Base-by-base conservation (phyloP, 2,797 vertebrate species). In the Huso huso region DNA sequence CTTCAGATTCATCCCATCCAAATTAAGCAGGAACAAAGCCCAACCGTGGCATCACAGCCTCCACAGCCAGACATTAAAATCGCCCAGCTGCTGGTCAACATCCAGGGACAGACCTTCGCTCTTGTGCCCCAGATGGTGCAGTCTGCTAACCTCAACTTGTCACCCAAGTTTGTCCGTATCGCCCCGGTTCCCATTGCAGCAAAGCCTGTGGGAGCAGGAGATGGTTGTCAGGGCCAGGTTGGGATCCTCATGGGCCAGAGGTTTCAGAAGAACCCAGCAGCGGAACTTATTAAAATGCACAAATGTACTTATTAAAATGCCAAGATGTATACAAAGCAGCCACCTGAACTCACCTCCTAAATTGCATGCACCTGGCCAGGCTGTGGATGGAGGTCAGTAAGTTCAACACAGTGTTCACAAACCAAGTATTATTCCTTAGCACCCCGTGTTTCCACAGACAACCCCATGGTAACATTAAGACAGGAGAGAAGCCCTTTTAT, bases 321-420 rank as follows among this genome's bases (percentile, higher is more conserved):
- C 82, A 98, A 98, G 89, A 97, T 96, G 95, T 98, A 98, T 86
- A 97, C 95, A 98, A 82, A 98, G 95, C 86, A 98, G 95, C 81
- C 95, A 98, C 74, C 89, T 98, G 74, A 98, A 98, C 95, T 51
- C 95, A 98, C 77, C 88, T 97, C n/a, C n/a, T n/a, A n/a, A n/a
- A n/a, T 96, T 10, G 94, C 95, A 0, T 98, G 95, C 84, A 97
- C 91, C 48, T 98, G 95, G 95, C 93, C 93, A 0, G 93, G 93
- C 64, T 98, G 95, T 0, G 94, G 94, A 74, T 98, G 95, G 95
- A 97, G 95, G 95, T 98, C 79, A 89, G 94, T 92, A 81, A 74
- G 59, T n/a, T n/a, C 15, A 9, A 8, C 51, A 53, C 8, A 9
- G 51, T 12, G 12, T 53, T 53, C 51, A 53, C 51, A 3, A 12